A percentile compares a stretch with the other conserved stretches of the same genome.
phyloP scores from a whole-genome alignment of 1,140 invertebrate species.

The Tetramorium alpestre region DNA sequence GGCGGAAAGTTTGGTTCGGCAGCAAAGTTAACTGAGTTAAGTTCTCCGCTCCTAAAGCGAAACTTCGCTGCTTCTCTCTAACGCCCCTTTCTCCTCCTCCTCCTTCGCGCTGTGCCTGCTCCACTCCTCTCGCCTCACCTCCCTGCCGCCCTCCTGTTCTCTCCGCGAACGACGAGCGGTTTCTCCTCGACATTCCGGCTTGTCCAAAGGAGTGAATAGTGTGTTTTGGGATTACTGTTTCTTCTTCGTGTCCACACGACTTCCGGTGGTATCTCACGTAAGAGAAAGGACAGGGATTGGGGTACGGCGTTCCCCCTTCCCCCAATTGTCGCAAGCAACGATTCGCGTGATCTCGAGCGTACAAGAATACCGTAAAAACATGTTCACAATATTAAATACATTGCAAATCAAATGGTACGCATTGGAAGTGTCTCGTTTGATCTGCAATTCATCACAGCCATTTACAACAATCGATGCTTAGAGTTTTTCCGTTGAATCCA shows the following conservation, averaged over 20 bases:
- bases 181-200: conserved; percentile 53
- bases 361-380: not conserved
- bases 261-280: conserved; percentile 56
- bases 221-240: conserved; percentile 79
- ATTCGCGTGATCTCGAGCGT: not conserved
- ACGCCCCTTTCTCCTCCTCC: conserved; percentile 63
- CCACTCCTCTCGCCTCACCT: conserved; percentile 53
- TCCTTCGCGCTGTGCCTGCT: conserved; percentile 62
- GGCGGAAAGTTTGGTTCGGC: conserved; percentile 84
- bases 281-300: not conserved
- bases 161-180: conserved; percentile 24
- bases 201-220: conserved; percentile 69
- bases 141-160: conserved; percentile 39
- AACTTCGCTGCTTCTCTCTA: conserved; percentile 82
- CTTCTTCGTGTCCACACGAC: conserved; percentile 43
- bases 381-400: not conserved
- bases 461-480: too few species aligned
- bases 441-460: too few species aligned
- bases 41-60: conserved; percentile 83
- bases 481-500: too few species aligned
- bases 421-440: not conserved
- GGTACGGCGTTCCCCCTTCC: not conserved
- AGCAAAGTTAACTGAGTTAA: conserved; percentile 86
- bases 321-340: conserved; percentile 40
- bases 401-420: not conserved